Evolutionary conservation across 2,797 vertebrate species (phyloP).

Genomic region (Chelmon rostratus): DNA sequence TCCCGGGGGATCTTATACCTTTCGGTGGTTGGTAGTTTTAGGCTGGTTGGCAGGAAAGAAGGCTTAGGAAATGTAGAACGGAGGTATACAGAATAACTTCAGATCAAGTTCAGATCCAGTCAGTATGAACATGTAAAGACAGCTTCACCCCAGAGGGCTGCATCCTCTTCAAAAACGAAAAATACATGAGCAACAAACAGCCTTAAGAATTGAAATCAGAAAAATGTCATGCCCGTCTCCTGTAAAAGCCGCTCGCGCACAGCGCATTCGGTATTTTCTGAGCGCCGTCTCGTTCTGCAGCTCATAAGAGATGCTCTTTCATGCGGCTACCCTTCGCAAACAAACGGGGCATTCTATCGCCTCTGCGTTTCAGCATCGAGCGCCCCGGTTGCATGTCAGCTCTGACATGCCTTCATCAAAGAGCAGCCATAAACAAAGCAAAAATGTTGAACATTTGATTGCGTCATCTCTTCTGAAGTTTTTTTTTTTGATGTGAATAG

Average conservation of each 20-base stretch:
- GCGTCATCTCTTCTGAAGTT: conserved; percentile 44
- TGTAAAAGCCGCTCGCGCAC: conserved; percentile 13
- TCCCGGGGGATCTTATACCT: conserved; percentile 42
- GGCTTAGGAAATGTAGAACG: conserved; percentile 21
- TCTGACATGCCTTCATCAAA: conserved; percentile 48
- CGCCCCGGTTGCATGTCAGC: conserved; percentile 23
- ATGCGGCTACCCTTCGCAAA: conserved; percentile 29
- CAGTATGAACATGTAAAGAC: conserved; percentile 12
- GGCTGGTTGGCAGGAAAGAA: conserved; percentile 8
- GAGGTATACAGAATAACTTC: not conserved
- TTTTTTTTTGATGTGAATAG: conserved; percentile 29
- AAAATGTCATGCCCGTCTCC: not conserved
- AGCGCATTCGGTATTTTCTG: not conserved
- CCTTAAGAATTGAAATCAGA: not conserved
- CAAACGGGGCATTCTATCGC: conserved; percentile 29
- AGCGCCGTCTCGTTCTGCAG: not conserved
- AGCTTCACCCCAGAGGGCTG: conserved; percentile 7
- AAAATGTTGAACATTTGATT: conserved; percentile 19
- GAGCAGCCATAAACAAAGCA: conserved; percentile 18
- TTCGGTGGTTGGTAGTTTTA: conserved; percentile 35
- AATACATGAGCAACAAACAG: conserved; percentile 13
- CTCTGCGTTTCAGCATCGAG: conserved; percentile 37
- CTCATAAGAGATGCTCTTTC: conserved; percentile 53
- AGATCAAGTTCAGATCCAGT: conserved; percentile 22
- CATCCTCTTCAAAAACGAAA: not conserved